Base-by-base conservation (phyloP, 2,888 invertebrate genomes). In the Leucophora obtusa region DNA sequence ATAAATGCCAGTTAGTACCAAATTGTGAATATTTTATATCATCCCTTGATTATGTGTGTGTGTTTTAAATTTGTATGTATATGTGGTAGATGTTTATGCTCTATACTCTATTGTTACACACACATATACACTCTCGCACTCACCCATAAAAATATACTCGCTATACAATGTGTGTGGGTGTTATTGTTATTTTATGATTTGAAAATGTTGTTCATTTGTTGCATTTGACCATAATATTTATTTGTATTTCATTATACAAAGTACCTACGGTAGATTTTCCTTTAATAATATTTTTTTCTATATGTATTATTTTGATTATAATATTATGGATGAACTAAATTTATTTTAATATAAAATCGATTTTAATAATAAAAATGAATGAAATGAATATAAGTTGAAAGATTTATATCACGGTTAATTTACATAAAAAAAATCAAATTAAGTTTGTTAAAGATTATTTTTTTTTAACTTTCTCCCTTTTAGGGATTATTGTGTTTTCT, bases 201-300 rank as follows among this genome's bases (percentile, higher is more conserved):
- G 28, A 35, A 59, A 50, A 24, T 51, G 70, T 38, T 53, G 38
- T 59, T 70, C 59, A 71, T 65, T 71, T 77, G 70, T 65, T 77
- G 65, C 70, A 59, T 77, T 71, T 70, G 10, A 60, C 35, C 53
- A 60, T 47, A 56, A 33, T 24, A 35, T 51, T 53, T 53, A 7
- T 21, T 47, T 21, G 28, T 56, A 50, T 59, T 43, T 58, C 21
- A 21, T 71, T 62, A 43, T 62, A 56, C 8, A 60, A 60, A 59
- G 35, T 14, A n/a, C 6, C 28, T 7, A 24, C 2, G 5, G 43
- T 43, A 43, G 10, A 35, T 69, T 69, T 69, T 11, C 47, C 33
- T 56, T 65, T 33, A 56, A 14, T 18, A 9, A 43, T 47, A 8
- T 24, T 17, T 9, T 38, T 10, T 66, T 38, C 47, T 33, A 60